Evolutionary conservation across 2,113 vertebrate species (phyloP).

Genomic region (Chionodraco myersi): DNA sequence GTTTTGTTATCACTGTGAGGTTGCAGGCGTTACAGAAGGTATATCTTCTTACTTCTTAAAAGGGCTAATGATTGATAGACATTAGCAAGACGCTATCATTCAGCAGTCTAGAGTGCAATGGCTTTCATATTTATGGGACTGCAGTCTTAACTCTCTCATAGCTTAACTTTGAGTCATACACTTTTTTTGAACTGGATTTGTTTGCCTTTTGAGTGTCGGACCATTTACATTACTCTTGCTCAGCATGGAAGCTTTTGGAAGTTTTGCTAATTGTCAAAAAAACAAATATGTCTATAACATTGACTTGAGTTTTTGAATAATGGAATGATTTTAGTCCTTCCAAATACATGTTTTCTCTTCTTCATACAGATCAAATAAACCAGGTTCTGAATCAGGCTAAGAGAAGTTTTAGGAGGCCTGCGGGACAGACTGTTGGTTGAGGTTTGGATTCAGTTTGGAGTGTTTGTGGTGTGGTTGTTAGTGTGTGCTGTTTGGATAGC

Average conservation of each 20-base stretch:
- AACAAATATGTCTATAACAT: not conserved
- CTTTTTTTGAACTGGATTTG: too few relatives aligned
- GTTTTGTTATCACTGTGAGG: not conserved
- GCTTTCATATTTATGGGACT: too few relatives aligned
- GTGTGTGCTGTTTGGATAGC: conserved; percentile 36
- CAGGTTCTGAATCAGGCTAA: not conserved
- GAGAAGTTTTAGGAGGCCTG: not conserved
- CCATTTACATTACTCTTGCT: not conserved
- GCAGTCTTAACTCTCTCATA: too few relatives aligned
- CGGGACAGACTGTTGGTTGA: not conserved
- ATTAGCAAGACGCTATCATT: too few relatives aligned
- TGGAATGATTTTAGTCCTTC: not conserved
- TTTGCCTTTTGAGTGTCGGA: not conserved
- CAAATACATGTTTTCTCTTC: too few relatives aligned
- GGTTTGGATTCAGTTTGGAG: conserved; percentile 13
- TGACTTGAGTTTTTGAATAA: not conserved
- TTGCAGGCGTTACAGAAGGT: not conserved
- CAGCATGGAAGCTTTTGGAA: not conserved
- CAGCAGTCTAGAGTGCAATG: too few relatives aligned
- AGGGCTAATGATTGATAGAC: too few relatives aligned
- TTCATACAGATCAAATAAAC: not conserved
- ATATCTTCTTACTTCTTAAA: too few relatives aligned
- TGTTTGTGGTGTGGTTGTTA: conserved; percentile 15
- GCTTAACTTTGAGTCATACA: too few relatives aligned
- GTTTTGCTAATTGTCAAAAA: not conserved